Evolutionary conservation across 2,888 invertebrate species (phyloP).

Genomic region (Eupithecia pulchellata): DNA sequence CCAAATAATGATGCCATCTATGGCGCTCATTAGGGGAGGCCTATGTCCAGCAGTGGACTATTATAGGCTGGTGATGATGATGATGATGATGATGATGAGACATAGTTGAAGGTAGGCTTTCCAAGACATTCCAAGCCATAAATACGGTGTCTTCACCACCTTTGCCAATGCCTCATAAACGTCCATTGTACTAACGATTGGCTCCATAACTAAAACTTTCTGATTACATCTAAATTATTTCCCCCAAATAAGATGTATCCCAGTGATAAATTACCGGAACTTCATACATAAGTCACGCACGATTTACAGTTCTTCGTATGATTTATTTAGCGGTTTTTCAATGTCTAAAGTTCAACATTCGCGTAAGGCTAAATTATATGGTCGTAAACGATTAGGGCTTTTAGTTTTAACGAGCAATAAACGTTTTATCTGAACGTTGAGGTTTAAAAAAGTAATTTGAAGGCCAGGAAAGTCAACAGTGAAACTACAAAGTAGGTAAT

Average conservation of each 20-base stretch:
- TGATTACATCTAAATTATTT: background rate
- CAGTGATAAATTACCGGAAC: conserved; percentile 15
- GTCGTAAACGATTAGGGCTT: conserved; percentile 33
- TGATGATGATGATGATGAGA: too few relatives aligned
- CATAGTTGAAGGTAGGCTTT: too few relatives aligned
- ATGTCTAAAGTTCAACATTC: conserved; percentile 32
- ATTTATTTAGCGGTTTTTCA: conserved; percentile 20
- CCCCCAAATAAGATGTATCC: conserved; percentile 2
- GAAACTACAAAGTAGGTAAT: background rate
- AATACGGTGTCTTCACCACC: too few relatives aligned
- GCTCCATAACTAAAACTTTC: too few relatives aligned
- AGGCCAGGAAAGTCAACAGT: background rate
- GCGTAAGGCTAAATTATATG: conserved; percentile 24
- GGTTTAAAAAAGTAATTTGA: background rate
- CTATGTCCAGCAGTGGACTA: too few relatives aligned
- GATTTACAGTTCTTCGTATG: background rate
- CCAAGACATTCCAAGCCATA: too few relatives aligned
- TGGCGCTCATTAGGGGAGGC: background rate
- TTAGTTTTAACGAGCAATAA: conserved; percentile 30
- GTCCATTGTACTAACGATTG: background rate
- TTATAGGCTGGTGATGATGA: too few relatives aligned
- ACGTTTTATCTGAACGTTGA: conserved; percentile 1
- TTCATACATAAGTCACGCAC: conserved; percentile 25
- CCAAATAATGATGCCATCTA: too few relatives aligned
- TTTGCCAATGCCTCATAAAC: background rate